These are phyloP conservation scores for Alviniconcha marisindica DNA, from an alignment of 1,140 invertebrate species.

Conservation along the genomic window DNA sequence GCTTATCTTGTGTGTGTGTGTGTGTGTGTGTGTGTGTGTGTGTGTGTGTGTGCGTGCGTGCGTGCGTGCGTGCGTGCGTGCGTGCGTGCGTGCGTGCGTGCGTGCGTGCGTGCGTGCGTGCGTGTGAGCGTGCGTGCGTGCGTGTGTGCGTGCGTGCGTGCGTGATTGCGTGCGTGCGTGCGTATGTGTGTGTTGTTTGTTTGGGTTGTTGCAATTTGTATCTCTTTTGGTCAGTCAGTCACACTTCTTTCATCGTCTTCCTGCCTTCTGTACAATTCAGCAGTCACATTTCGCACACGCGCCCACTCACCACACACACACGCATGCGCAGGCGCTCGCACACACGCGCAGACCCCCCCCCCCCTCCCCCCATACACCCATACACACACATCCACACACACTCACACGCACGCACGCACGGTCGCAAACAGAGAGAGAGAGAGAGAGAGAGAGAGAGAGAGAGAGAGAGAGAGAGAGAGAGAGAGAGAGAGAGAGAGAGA, in stretches of 20 bases:
- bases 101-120: neutral
- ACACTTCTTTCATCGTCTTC: neutral
- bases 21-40: too few relatives aligned
- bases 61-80: too few relatives aligned
- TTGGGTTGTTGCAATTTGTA: neutral
- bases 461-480: neutral
- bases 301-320: neutral
- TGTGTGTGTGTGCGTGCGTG: too few relatives aligned
- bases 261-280: neutral
- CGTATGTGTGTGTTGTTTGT: too few relatives aligned
- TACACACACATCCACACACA: constrained; percentile 10
- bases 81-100: too few relatives aligned
- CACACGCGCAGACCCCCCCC: neutral
- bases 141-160: constrained; percentile 11
- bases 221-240: neutral
- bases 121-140: neutral
- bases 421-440: neutral
- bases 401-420: neutral
- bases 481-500: neutral
- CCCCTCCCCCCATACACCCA: neutral
- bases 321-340: neutral
- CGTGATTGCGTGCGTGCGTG: too few relatives aligned
- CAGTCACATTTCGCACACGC: neutral
- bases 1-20: too few relatives aligned
- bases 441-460: neutral